Evolutionary conservation across 2,888 invertebrate species (phyloP), one percentile per base, ranked within the genome.

Genomic region (Phania funesta): DNA sequence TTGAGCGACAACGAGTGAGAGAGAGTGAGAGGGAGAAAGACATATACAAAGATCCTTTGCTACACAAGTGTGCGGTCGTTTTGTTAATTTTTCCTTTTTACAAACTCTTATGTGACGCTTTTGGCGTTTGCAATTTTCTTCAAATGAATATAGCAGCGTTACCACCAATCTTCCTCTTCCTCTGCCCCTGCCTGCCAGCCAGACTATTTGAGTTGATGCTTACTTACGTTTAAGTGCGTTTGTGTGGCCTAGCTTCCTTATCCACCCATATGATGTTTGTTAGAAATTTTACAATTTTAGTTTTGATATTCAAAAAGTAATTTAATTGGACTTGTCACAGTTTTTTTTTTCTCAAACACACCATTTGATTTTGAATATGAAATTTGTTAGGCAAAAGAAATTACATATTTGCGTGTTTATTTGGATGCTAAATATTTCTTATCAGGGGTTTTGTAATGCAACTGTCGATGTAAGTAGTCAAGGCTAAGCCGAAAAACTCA

Each of bases 251-350:
- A 35, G 65, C 75, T 78, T 82, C 78, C 78, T 82, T 75, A 78
- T 82, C 82, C 82, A 65, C 82, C 82, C 82, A 82, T 82, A 78
- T 65, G 78, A 7, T 82, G 82, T 82, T 71, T 65, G 74, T 70
- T 58, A 46, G 67, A 76, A 77, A 67, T 56, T 65, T 48, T 68
- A 68, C 54, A 77, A 67, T 81, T 81, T 73, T 60, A 41, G 65
- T 78, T 82, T 78, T 82, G 70, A 78, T 78, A 75, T 78, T 60
- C 78, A 75, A 78, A 74, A 82, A 65, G 74, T 65, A 82, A 75
- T 78, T 82, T 82, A 82, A 82, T 82, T 82, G 82, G 70, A 82
- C 58, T 60, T 67, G 78, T 48, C 46, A 64, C 48, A 44, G 3
- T 60, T 68, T 67, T 26, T 24, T 32, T 16, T 32, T n/a, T n/a